These are phyloP conservation scores for Oscheius sp. DNA, from an alignment of 2,888 invertebrate genomes.

Conservation along the genomic window DNA sequence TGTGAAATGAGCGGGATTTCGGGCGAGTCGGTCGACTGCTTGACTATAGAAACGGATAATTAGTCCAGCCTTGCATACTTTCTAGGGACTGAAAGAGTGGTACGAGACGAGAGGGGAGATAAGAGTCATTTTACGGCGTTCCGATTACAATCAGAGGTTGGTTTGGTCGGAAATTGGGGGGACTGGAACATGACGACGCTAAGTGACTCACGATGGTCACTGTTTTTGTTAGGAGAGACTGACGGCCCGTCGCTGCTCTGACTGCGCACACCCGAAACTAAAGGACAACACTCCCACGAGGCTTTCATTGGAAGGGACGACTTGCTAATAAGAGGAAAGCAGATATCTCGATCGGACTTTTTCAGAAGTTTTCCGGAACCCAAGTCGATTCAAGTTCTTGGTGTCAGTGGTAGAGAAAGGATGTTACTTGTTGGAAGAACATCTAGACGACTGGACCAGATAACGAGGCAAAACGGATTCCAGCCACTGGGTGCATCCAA, in stretches of 20 bases:
- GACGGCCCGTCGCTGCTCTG: not conserved
- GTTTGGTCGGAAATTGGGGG: too few species aligned
- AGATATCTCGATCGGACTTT: slow-evolving; percentile 1
- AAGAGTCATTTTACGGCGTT: too few species aligned
- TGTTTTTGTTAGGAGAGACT: too few species aligned
- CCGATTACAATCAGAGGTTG: too few species aligned
- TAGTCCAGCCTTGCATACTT: too few species aligned
- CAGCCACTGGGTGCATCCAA: slow-evolving; percentile 2
- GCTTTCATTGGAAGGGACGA: not conserved
- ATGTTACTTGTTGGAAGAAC: slow-evolving; percentile 1
- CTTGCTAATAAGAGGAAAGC: not conserved
- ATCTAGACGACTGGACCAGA: slow-evolving; percentile 4
- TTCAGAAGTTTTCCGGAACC: not conserved
- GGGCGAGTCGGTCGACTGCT: too few species aligned
- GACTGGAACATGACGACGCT: too few species aligned
- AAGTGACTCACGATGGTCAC: too few species aligned
- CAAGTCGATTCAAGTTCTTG: not conserved
- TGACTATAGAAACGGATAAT: too few species aligned
- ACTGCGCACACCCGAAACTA: slow-evolving; percentile 4
- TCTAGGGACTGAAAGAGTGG: too few species aligned
- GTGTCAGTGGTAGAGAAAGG: too few species aligned
- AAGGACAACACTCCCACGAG: slow-evolving; percentile 12
- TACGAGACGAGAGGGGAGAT: too few species aligned
- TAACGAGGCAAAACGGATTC: slow-evolving; percentile 28
- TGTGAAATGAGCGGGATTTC: not conserved